These are phyloP conservation scores for Chalcosyrphus nemorum DNA, from an alignment of 2,888 invertebrate genomes.

Conservation along the genomic window DNA sequence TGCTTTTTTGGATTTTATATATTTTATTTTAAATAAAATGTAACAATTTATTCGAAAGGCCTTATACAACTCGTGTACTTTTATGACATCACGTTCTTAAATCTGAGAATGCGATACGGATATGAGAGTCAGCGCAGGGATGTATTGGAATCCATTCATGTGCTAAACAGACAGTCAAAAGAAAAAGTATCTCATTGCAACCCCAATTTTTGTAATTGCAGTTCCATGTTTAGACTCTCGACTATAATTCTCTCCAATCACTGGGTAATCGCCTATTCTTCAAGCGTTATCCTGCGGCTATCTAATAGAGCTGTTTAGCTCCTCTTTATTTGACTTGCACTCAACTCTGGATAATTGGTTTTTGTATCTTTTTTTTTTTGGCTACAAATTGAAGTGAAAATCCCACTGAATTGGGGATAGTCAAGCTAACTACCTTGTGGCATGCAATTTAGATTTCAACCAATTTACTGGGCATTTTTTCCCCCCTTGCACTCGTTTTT, in stretches of 20 bases:
- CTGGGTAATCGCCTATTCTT: background rate
- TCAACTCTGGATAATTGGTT: conserved; percentile 25
- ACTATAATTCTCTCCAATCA: conserved; percentile 1
- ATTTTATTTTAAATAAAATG: background rate
- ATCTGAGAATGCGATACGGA: background rate
- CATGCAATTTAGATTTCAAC: background rate
- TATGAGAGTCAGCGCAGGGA: background rate
- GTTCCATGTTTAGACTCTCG: background rate
- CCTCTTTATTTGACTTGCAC: conserved; percentile 23
- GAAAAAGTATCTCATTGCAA: no score
- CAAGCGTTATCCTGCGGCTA: conserved; percentile 35
- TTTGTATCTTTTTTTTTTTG: conserved; percentile 37
- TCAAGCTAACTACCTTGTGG: conserved; percentile 5
- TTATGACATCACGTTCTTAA: background rate
- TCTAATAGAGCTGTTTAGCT: conserved; percentile 22
- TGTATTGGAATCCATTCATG: no score
- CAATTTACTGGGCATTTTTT: background rate
- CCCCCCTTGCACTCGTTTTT: background rate
- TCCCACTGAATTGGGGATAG: background rate
- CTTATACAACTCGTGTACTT: background rate
- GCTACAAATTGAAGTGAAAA: background rate
- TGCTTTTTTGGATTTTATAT: background rate
- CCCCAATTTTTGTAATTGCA: background rate
- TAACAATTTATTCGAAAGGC: conserved; percentile 1
- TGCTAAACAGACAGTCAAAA: no score